Conservation (phyloP, 2,113 vertebrate species). For the Colistium nudipinnis region DNA sequence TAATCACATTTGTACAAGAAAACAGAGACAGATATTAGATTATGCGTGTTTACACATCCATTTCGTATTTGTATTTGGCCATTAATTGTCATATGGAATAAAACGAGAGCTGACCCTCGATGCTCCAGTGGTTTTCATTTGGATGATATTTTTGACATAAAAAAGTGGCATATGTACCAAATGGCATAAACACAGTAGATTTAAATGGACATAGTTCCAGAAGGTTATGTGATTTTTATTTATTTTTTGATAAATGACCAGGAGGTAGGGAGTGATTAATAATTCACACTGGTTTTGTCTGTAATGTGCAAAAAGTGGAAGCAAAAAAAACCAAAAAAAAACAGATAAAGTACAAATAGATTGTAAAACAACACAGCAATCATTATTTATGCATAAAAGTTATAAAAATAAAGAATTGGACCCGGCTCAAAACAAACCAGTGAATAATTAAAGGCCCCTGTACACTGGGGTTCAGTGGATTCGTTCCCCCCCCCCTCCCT, state of each 20-base stretch:
- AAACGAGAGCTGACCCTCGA: neutral
- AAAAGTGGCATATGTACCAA: neutral
- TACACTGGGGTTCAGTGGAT: neutral
- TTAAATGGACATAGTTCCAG: too few species aligned
- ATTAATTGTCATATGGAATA: constrained; percentile 30
- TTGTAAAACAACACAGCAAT: constrained; percentile 6
- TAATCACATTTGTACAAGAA: constrained; percentile 65
- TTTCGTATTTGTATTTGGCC: constrained; percentile 24
- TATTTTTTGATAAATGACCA: neutral
- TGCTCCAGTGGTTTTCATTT: constrained; percentile 28
- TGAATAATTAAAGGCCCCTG: neutral
- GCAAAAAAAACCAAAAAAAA: too few species aligned
- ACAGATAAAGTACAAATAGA: neutral
- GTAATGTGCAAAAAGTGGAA: too few species aligned
- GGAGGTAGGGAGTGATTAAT: neutral
- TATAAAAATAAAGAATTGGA: neutral
- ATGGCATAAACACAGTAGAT: neutral
- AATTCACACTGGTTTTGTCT: too few species aligned
- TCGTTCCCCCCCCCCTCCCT: constrained; percentile 1
- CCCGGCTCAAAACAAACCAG: neutral
- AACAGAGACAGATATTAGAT: constrained; percentile 50
- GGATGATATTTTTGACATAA: neutral
- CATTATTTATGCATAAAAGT: neutral
- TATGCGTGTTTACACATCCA: constrained; percentile 50
- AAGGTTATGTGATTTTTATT: too few species aligned